Conservation (phyloP, 2,888 invertebrate genomes). For the Tenthredo amoena region DNA sequence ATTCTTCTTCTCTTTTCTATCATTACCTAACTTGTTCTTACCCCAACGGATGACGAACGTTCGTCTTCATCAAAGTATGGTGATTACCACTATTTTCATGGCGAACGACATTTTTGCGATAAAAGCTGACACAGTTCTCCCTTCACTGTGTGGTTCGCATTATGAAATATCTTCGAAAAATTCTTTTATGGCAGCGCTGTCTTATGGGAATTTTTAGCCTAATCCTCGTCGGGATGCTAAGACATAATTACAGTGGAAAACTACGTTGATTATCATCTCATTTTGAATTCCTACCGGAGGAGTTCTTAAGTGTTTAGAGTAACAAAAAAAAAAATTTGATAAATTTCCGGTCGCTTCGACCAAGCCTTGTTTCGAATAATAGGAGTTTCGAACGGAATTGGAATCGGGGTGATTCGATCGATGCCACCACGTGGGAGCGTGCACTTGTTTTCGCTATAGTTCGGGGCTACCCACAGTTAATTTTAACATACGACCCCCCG, state of each 20-base stretch:
- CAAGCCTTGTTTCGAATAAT: background rate
- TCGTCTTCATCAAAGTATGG: constrained; percentile 34
- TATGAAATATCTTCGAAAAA: background rate
- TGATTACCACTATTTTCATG: background rate
- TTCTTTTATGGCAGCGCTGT: background rate
- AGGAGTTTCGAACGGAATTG: background rate
- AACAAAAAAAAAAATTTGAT: background rate
- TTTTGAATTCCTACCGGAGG: background rate
- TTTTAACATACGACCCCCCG: constrained; percentile 41
- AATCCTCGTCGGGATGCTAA: background rate
- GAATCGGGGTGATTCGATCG: constrained; percentile 15
- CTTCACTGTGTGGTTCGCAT: background rate
- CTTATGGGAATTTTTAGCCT: background rate
- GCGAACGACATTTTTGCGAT: background rate
- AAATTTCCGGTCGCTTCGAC: background rate
- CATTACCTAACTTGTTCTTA: background rate
- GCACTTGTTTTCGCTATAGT: constrained; percentile 47
- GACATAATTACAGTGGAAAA: background rate
- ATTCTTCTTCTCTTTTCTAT: background rate
- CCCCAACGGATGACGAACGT: background rate
- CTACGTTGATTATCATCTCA: background rate
- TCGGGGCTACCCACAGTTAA: constrained; percentile 45
- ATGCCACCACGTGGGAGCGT: constrained; percentile 7
- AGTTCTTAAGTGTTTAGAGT: background rate
- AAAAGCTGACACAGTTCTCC: background rate